phyloP scores from a whole-genome alignment of 2,888 invertebrate genomes.

The Parnassius glacialis region DNA sequence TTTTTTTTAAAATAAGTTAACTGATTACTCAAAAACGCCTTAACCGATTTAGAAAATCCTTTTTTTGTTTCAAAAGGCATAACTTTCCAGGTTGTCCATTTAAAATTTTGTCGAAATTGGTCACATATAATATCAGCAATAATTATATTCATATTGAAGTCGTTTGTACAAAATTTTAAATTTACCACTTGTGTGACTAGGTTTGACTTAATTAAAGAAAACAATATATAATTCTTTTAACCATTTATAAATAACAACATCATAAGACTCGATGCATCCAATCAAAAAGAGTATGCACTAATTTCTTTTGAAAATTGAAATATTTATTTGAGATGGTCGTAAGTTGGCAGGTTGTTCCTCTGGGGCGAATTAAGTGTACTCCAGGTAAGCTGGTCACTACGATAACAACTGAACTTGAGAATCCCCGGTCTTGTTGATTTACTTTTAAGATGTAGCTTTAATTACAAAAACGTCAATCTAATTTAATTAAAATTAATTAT shows the following conservation, averaged over 20 bases:
- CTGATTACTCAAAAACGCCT: no score
- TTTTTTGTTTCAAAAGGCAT: background rate
- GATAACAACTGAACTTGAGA: constrained; percentile 61
- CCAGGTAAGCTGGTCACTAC: constrained; percentile 47
- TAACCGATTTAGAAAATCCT: no score
- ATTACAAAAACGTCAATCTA: background rate
- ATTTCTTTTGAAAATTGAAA: constrained; percentile 1
- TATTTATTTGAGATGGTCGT: background rate
- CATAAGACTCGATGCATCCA: no score
- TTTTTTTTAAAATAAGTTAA: no score
- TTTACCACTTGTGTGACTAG: no score
- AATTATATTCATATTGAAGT: no score
- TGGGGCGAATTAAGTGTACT: constrained; percentile 42
- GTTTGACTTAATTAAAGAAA: no score
- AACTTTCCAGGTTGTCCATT: background rate
- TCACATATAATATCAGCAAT: background rate
- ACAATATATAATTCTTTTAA: no score
- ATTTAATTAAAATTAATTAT: no score
- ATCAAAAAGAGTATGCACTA: no score
- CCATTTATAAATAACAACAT: no score
- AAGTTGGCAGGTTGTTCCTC: constrained; percentile 30
- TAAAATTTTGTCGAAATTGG: background rate
- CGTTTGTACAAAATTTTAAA: no score
- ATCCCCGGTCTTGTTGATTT: constrained; percentile 52
- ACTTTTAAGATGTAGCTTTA: constrained; percentile 19